phyloP scores from a whole-genome alignment of 2,797 vertebrate genomes.

The Florisuga fusca region DNA sequence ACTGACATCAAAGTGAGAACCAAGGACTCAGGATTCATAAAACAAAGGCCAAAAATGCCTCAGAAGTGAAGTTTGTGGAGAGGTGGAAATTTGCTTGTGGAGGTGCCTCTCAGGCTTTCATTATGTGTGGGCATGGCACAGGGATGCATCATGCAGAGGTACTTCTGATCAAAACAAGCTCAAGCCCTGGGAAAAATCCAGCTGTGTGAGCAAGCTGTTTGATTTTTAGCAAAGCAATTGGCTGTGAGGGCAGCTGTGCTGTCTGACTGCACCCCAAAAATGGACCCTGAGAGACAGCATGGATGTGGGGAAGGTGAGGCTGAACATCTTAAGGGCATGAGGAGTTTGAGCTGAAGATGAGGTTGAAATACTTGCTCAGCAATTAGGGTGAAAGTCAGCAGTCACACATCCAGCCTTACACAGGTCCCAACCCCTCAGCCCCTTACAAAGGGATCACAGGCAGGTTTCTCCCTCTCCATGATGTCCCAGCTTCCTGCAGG shows the following conservation, averaged over 20 bases:
- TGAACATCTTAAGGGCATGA: neutral
- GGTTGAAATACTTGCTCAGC: neutral
- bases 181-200: neutral
- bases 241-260: neutral
- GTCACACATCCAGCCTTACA: neutral
- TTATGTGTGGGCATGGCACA: neutral
- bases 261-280: neutral
- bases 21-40: neutral
- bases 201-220: neutral
- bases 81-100: neutral
- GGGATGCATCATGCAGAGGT: neutral
- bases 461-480: neutral
- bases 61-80: neutral
- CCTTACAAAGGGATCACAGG: accelerated
- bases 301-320: neutral
- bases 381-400: neutral
- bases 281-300: neutral
- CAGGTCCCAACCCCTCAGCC: neutral
- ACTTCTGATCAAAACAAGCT: neutral
- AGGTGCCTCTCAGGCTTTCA: neutral
- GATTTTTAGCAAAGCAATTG: neutral
- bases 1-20: neutral
- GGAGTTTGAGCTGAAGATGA: neutral
- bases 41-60: neutral
- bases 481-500: neutral